Conservation (phyloP, 2,113 vertebrate genomes). For the Micromys minutus region DNA sequence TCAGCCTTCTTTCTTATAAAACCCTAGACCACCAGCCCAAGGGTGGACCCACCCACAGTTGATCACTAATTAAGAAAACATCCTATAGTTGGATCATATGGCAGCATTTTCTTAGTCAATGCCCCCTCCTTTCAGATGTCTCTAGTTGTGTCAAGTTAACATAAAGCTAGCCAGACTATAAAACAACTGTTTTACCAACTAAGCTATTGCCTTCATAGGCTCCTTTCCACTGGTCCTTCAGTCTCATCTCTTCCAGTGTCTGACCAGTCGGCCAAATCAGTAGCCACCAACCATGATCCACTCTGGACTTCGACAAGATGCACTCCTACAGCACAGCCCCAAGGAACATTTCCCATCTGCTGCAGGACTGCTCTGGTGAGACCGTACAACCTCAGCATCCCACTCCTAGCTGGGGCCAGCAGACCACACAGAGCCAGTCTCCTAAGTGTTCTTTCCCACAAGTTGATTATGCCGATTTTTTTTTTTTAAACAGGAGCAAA, state of each 20-base stretch:
- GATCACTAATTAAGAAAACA: neutral
- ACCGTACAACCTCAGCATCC: neutral
- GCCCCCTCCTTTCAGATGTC: neutral
- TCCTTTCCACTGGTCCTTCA: neutral
- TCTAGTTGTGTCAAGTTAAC: neutral
- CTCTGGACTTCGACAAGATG: neutral
- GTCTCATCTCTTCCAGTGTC: neutral
- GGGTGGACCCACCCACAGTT: no score
- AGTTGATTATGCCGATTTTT: neutral
- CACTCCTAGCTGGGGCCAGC: neutral
- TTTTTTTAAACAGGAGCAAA: neutral
- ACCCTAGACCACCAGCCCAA: neutral
- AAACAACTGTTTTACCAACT: neutral
- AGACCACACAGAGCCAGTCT: neutral
- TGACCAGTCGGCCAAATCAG: neutral
- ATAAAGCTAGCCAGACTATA: neutral
- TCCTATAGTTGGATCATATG: neutral
- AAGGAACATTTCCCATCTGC: neutral
- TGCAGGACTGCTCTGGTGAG: neutral
- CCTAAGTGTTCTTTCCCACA: neutral
- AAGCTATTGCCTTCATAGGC: neutral
- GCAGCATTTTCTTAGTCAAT: neutral
- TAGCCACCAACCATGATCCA: neutral
- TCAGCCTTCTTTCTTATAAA: neutral
- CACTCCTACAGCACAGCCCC: no score